Conservation (phyloP, 2,797 vertebrate genomes). For the Thalassophryne amazonica region DNA sequence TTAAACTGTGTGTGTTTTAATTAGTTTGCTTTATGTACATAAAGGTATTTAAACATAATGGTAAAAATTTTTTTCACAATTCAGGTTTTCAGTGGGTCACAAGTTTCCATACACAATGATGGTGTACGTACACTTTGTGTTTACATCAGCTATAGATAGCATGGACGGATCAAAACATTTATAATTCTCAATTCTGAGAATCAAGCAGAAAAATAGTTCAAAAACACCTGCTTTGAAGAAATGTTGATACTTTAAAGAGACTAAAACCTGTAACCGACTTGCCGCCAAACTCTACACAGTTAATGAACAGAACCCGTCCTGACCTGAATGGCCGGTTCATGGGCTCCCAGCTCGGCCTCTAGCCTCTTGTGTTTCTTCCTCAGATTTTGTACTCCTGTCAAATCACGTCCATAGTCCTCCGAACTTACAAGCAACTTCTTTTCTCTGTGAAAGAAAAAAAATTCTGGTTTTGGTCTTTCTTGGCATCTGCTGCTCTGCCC, state of each 20-base stretch:
- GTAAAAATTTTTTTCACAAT: too few relatives aligned
- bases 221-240: not conserved
- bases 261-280: too few relatives aligned
- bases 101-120: too few relatives aligned
- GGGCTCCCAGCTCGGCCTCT: slow-evolving; percentile 94
- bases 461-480: too few relatives aligned
- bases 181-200: not conserved
- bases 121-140: too few relatives aligned
- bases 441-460: slow-evolving; percentile 87
- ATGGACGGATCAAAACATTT: not conserved
- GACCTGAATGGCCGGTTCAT: slow-evolving; percentile 96
- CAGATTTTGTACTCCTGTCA: slow-evolving; percentile 97
- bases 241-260: too few relatives aligned
- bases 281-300: not conserved
- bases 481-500: too few relatives aligned
- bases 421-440: slow-evolving; percentile 97
- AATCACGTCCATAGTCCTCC: slow-evolving; percentile 96
- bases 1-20: too few relatives aligned
- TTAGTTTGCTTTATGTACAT: too few relatives aligned
- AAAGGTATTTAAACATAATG: too few relatives aligned
- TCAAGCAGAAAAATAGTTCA: not conserved
- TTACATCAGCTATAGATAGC: too few relatives aligned
- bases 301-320: not conserved
- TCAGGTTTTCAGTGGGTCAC: too few relatives aligned
- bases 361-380: slow-evolving; percentile 98